A percentile compares a stretch with the other conserved stretches of the same genome.
These are phyloP conservation scores for Pseudanteris insignis DNA, from an alignment of 2,888 invertebrate species.

Conservation along the genomic window DNA sequence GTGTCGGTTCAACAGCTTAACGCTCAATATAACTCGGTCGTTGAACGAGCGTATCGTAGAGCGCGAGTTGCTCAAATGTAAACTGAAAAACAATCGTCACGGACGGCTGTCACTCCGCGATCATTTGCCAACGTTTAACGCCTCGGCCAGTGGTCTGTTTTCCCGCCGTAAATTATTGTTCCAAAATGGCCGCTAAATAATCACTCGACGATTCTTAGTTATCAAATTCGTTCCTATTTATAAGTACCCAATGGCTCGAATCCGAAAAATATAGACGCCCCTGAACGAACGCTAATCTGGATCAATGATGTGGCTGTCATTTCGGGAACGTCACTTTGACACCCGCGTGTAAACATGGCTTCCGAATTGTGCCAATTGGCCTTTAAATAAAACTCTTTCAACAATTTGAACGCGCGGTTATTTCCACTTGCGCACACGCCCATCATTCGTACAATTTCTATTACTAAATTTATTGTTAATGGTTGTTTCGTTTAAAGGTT, in stretches of 20 bases:
- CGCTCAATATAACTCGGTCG: constrained; percentile 53
- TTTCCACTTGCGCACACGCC: too few relatives aligned
- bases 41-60: constrained; percentile 62
- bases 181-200: constrained; percentile 64
- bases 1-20: constrained; percentile 50
- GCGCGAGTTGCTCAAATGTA: constrained; percentile 60
- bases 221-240: too few relatives aligned
- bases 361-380: too few relatives aligned
- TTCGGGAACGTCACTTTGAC: constrained; percentile 28
- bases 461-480: too few relatives aligned
- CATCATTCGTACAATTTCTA: too few relatives aligned
- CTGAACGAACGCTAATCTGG: constrained; percentile 27
- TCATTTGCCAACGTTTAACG: constrained; percentile 52
- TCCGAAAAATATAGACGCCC: constrained; percentile 49
- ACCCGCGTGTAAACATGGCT: too few relatives aligned
- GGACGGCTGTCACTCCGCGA: constrained; percentile 63
- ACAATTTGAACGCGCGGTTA: too few relatives aligned
- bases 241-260: constrained; percentile 56
- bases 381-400: too few relatives aligned
- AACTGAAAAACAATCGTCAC: constrained; percentile 65
- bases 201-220: too few relatives aligned
- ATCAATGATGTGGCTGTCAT: constrained; percentile 31
- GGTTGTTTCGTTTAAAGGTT: too few relatives aligned
- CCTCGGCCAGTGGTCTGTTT: constrained; percentile 62
- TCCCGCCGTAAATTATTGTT: constrained; percentile 62